These are phyloP conservation scores for Labeo calbasu DNA, from an alignment of 2,797 vertebrate genomes.

Conservation along the genomic window DNA sequence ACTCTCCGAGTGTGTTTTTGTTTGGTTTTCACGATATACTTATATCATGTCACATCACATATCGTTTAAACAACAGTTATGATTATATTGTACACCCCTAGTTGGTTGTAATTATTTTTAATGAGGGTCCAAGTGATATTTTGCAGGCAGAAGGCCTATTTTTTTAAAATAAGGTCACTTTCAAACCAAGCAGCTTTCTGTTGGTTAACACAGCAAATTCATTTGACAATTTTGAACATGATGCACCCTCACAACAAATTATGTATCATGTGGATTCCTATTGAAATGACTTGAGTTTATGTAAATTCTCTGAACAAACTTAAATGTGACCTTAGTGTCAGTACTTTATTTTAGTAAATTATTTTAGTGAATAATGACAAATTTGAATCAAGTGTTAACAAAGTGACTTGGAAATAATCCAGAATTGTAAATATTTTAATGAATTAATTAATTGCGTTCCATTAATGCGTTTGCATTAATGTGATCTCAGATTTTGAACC, in stretches of 20 bases:
- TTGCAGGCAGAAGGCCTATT: not conserved
- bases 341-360: not conserved
- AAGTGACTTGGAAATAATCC: not conserved
- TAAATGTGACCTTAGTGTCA: not conserved
- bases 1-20: too few relatives aligned
- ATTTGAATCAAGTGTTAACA: conserved; percentile 15
- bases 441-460: not conserved
- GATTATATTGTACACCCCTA: too few relatives aligned
- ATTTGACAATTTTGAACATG: not conserved
- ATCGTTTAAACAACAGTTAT: too few relatives aligned
- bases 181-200: not conserved
- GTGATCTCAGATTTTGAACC: not conserved
- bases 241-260: not conserved
- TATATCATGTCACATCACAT: too few relatives aligned
- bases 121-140: not conserved
- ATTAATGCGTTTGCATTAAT: too few relatives aligned
- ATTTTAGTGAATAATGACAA: not conserved
- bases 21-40: too few relatives aligned
- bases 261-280: not conserved
- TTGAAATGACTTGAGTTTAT: not conserved
- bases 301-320: not conserved
- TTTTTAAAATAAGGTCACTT: not conserved
- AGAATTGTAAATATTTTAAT: not conserved
- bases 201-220: not conserved
- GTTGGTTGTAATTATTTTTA: not conserved